Base-by-base conservation (phyloP, 2,113 vertebrate species). In the Tragelaphus strepsiceros region DNA sequence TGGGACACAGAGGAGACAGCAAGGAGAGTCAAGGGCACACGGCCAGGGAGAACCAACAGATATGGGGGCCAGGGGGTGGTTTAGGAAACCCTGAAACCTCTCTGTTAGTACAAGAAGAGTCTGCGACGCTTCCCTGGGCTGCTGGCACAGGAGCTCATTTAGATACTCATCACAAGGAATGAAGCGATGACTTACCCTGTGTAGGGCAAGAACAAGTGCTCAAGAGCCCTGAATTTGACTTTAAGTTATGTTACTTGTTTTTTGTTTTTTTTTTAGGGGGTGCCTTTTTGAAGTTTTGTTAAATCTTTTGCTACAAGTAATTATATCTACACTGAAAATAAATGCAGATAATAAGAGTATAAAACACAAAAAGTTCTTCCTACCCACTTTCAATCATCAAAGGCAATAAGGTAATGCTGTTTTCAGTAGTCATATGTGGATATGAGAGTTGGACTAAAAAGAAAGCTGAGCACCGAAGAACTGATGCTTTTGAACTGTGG, bases 51-150 rank as follows among this genome's bases (percentile, higher is more conserved):
- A 77, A 54, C 35, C 4, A 61, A 64, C 7, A 26, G 62, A 0
- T 32, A 10, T 10, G 22, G 24, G n/a, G n/a, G 22, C 2, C 1
- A 54, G 13, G 13, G 49, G 26, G 4, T 21, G 1, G 39, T 14
- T 35, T 19, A 28, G 3, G 32, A 24, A 61, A 17, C n/a, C 71
- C 54, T 5, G 15, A 11, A 51, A 17, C 6, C n/a, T 39, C 35
- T 12, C 22, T 8, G 43, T 12, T 2, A 32, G 17, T 85, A 15
- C 51, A 46, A 54, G 12, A 4, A 35, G 67, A 22, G 9, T 11
- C 6, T 11, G 58, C 1, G 7, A 5, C 0, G 7, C 17, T 15
- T 49, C 21, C 28, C 30, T 5, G 2, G 12, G 14, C 0, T 4
- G 59, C 19, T 24, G 2, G 43, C 82, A 9, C 6, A 6, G 39